Conservation (phyloP, 2,888 invertebrate genomes). For the Caenorhabditis panamensis region DNA sequence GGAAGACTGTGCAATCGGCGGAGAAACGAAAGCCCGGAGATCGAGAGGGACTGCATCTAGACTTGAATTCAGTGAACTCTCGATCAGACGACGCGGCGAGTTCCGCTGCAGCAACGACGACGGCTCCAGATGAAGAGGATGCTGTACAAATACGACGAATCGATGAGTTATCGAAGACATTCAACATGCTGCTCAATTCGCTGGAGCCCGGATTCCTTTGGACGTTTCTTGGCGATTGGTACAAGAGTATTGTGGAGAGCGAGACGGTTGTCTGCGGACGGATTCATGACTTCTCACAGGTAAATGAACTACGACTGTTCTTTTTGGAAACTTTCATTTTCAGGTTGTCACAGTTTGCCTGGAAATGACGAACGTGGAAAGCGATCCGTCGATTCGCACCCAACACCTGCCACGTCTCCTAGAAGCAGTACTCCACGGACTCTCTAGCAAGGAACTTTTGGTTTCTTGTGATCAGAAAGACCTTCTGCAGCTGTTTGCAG, state of each 20-base stretch:
- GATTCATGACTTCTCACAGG: constrained; percentile 54
- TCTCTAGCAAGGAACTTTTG: constrained; percentile 31
- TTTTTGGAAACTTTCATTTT: not conserved
- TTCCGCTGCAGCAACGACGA: not conserved
- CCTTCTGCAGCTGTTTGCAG: constrained; percentile 40
- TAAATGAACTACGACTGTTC: not conserved
- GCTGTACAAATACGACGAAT: constrained; percentile 59
- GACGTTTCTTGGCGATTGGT: constrained; percentile 86
- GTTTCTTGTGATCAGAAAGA: constrained; percentile 40
- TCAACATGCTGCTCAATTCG: constrained; percentile 89
- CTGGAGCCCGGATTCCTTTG: constrained; percentile 88
- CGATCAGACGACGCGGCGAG: constrained; percentile 12
- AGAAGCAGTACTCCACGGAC: constrained; percentile 61
- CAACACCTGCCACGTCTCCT: constrained; percentile 71
- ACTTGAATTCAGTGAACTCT: constrained; percentile 42
- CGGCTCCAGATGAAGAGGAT: constrained; percentile 14
- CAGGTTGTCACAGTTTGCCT: constrained; percentile 60
- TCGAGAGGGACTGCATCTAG: constrained; percentile 37
- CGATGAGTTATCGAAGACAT: constrained; percentile 88
- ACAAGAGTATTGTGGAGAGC: constrained; percentile 72
- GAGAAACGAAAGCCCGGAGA: constrained; percentile 54
- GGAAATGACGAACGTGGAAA: constrained; percentile 59
- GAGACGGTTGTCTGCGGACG: constrained; percentile 12
- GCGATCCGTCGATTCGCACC: constrained; percentile 67
- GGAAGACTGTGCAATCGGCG: constrained; percentile 81